Percentiles rank a stretch among this genome's conserved stretches.
These are phyloP conservation scores for Hipposideros armiger DNA, from an alignment of 2,113 vertebrate species.

Conservation along the genomic window DNA sequence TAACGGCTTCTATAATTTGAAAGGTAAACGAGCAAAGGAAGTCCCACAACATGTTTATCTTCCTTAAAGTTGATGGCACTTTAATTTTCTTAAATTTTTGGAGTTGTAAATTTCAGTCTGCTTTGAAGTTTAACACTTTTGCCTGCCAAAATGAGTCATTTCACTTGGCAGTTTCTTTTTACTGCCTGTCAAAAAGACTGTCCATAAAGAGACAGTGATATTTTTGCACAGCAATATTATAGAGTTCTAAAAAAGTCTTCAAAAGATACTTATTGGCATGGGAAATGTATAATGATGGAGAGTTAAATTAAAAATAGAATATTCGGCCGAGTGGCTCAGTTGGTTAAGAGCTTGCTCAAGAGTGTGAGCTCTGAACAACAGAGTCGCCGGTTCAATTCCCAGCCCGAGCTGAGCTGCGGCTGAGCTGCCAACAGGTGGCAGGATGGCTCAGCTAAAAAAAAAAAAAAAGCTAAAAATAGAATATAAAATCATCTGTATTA, in stretches of 20 bases:
- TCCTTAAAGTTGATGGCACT: not conserved
- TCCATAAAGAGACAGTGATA: not conserved
- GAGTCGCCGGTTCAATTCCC: too few relatives aligned
- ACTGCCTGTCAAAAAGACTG: not conserved
- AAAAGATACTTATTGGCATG: not conserved
- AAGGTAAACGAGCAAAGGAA: not conserved
- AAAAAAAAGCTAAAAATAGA: not conserved
- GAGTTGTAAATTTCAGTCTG: not conserved
- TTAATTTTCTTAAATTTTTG: not conserved
- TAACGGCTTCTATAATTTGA: not conserved
- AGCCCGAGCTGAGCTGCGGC: too few relatives aligned
- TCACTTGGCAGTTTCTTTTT: conserved; percentile 3
- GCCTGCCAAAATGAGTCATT: conserved; percentile 18
- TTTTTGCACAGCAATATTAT: not conserved
- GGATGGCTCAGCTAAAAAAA: too few relatives aligned
- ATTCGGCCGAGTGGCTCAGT: not conserved
- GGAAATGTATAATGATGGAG: not conserved
- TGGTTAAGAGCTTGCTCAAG: too few relatives aligned
- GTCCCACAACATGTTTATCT: conserved; percentile 9
- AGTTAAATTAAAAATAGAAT: not conserved
- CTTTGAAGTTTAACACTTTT: conserved; percentile 49
- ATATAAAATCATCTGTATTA: not conserved
- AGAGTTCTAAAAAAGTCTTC: not conserved
- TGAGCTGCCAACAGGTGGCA: too few relatives aligned
- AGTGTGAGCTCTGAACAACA: too few relatives aligned